phyloP scores from a whole-genome alignment of 2,113 vertebrate genomes.

The Callipepla californica region DNA sequence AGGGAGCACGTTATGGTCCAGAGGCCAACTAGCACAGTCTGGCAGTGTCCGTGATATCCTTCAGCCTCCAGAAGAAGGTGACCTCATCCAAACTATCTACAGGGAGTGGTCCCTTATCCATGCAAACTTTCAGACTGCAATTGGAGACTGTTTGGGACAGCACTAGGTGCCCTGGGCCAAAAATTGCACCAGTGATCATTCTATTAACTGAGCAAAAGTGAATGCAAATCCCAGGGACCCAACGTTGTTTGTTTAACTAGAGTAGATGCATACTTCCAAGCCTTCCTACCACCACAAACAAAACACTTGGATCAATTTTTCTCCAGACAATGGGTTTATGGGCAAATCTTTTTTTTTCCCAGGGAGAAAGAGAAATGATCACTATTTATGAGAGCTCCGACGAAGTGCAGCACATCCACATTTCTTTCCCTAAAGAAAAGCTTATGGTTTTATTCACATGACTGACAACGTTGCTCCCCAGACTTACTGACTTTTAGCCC shows the following conservation, averaged over 20 bases:
- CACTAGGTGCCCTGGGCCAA: background rate
- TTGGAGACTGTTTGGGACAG: background rate
- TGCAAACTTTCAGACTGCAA: background rate
- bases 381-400: background rate
- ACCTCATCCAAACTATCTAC: background rate
- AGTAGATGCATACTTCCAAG: background rate
- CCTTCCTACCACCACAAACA: background rate
- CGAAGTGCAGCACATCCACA: background rate
- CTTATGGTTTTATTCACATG: background rate
- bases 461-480: background rate
- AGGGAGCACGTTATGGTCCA: background rate
- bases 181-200: background rate
- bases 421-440: background rate
- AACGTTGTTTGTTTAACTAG: background rate
- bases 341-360: background rate
- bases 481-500: background rate
- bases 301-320: background rate
- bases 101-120: background rate
- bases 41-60: background rate
- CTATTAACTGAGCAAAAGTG: background rate
- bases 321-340: background rate
- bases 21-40: background rate
- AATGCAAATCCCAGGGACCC: background rate
- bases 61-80: background rate
- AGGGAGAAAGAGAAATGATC: background rate